Conservation (phyloP, 1,140 invertebrate species). For the Aphidius gifuensis region DNA sequence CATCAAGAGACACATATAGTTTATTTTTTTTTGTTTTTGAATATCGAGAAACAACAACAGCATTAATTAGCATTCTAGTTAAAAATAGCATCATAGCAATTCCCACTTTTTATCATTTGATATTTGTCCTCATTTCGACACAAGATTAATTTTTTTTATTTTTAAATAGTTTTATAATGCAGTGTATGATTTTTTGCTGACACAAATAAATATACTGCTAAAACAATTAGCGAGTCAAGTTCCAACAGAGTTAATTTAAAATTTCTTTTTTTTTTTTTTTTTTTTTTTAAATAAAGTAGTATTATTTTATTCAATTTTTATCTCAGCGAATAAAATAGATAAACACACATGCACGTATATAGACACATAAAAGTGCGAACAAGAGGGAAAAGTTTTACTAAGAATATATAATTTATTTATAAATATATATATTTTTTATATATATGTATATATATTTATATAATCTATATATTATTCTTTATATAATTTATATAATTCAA, state of each 20-base stretch:
- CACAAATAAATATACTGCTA: not conserved
- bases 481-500: no score
- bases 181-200: not conserved
- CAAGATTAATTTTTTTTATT: constrained; percentile 14
- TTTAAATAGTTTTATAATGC: not conserved
- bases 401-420: constrained; percentile 13
- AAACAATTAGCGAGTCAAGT: not conserved
- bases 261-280: not conserved
- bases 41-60: constrained; percentile 54
- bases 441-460: not conserved
- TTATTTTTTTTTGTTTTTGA: constrained; percentile 28
- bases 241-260: not conserved
- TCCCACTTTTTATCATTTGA: constrained; percentile 9
- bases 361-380: constrained; percentile 31
- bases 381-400: constrained; percentile 17
- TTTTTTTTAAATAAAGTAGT: not conserved
- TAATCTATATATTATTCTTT: no score
- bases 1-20: not conserved
- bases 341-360: constrained; percentile 34
- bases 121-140: constrained; percentile 3
- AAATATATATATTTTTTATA: constrained; percentile 1
- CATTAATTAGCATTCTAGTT: constrained; percentile 48
- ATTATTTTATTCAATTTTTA: no score
- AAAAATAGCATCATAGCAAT: constrained; percentile 32
- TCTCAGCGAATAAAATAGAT: constrained; percentile 1